Evolutionary conservation across 1,140 invertebrate species (phyloP).

Genomic region (Palaemon carinicauda): DNA sequence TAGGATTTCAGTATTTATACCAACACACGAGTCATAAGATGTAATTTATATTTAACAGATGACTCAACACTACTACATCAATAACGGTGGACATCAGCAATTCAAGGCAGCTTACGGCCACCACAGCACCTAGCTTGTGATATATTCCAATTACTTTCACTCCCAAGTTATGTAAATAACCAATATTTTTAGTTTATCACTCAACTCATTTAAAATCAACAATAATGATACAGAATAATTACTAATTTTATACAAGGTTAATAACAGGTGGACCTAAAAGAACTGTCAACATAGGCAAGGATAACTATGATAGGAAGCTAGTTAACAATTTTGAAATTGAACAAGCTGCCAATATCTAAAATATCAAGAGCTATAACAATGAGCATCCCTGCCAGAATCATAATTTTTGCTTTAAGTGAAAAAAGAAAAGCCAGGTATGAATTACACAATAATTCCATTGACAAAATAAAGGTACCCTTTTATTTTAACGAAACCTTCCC

Average conservation of each 20-base stretch:
- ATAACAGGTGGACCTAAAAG: too few species aligned
- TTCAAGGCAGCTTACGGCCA: slow-evolving; percentile 39
- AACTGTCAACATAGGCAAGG: too few species aligned
- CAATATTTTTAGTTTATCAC: not conserved
- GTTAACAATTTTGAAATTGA: too few species aligned
- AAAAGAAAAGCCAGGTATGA: not conserved
- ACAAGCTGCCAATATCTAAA: not conserved
- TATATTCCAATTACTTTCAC: too few species aligned
- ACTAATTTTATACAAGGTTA: too few species aligned
- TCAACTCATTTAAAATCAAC: not conserved
- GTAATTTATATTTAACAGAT: slow-evolving; percentile 50
- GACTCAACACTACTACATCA: slow-evolving; percentile 48
- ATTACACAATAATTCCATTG: not conserved
- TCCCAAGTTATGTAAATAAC: not conserved
- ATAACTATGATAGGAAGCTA: too few species aligned
- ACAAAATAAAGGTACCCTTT: not conserved
- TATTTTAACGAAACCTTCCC: too few species aligned
- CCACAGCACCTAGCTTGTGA: slow-evolving; percentile 48
- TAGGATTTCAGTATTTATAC: slow-evolving; percentile 38
- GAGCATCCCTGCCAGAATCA: not conserved
- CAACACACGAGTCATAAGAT: slow-evolving; percentile 33
- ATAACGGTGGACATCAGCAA: slow-evolving; percentile 52
- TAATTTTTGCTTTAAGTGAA: not conserved
- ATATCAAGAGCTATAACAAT: not conserved
- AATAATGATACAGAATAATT: too few species aligned